Percentiles rank a stretch among this genome's conserved stretches.
These are phyloP conservation scores for Epiblema foenella DNA, from an alignment of 2,888 invertebrate species.

Conservation along the genomic window DNA sequence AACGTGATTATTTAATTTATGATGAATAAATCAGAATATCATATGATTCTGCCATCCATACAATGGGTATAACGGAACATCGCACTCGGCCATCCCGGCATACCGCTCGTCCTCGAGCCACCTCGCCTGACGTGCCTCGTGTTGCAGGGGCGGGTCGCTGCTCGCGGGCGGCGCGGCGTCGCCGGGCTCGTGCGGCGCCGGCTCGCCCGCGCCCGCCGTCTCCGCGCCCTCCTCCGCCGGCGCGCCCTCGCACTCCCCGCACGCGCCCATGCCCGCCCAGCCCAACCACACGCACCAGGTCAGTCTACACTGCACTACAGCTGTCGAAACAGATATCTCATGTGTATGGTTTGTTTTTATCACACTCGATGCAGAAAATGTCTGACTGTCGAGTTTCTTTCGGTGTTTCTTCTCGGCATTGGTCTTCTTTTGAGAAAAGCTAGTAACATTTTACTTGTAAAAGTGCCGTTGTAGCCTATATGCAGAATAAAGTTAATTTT, in stretches of 20 bases:
- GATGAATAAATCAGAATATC: not conserved
- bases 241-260: conserved; percentile 71
- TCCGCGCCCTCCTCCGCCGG: conserved; percentile 76
- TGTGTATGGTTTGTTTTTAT: no score
- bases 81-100: not conserved
- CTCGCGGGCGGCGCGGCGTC: conserved; percentile 62
- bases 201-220: conserved; percentile 75
- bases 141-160: conserved; percentile 47
- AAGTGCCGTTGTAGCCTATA: no score
- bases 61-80: not conserved
- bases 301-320: not conserved
- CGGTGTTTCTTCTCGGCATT: no score
- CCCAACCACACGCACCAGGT: conserved; percentile 64
- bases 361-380: no score
- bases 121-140: conserved; percentile 8
- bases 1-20: not conserved
- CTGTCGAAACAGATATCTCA: no score
- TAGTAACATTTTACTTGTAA: no score
- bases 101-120: not conserved
- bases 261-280: conserved; percentile 53
- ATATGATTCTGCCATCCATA: not conserved
- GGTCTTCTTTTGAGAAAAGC: no score
- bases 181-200: conserved; percentile 79
- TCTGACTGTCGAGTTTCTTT: no score
- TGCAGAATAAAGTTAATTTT: no score